Base-by-base conservation (phyloP, 2,888 invertebrate genomes). In the Hartigia nigra region DNA sequence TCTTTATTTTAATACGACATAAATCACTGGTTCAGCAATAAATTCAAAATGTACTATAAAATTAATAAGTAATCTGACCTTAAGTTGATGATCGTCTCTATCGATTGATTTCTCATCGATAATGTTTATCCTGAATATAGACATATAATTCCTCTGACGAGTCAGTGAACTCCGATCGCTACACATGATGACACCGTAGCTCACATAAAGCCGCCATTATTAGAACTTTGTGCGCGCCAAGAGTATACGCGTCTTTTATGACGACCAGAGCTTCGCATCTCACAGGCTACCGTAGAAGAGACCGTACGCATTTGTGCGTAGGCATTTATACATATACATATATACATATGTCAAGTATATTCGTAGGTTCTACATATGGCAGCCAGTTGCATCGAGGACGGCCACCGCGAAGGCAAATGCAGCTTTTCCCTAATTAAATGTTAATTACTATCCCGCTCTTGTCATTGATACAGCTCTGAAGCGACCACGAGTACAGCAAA, bases 141-240 rank as follows among this genome's bases (percentile, higher is more conserved):
- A 55, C 23, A 5, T 55, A 2, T 23, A 55, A 55, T 55, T 14
- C 2, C 9, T 55, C 55, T 1, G 55, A 23, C 72, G 12, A 72
- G 72, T 72, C 72, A 31, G 75, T 37, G 35, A 76, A 75, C 74
- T 69, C 75, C 74, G 79, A 77, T 75, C 31, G 77, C 37, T 78
- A 78, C 70, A 78, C 74, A 69, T 55, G 72, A 72, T 36, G 55
- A 74, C 72, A 55, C 74, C 9, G n/a, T 72, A 74, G 72, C 39
- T 79, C 78, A 85, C 83, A 89, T 88, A 90, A 88, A 89, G 89
- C 87, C 84, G 85, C 85, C 89, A 89, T 89, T 90, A 89, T 90
- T 89, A 90, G 88, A 89, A 88, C 86, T 85, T 85, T 85, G 85
- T 84, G 84, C 85, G 82, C 84, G 86, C 84, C 72, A 79, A 79